phyloP scores from a whole-genome alignment of 2,797 vertebrate genomes.

The Tinamus major region DNA sequence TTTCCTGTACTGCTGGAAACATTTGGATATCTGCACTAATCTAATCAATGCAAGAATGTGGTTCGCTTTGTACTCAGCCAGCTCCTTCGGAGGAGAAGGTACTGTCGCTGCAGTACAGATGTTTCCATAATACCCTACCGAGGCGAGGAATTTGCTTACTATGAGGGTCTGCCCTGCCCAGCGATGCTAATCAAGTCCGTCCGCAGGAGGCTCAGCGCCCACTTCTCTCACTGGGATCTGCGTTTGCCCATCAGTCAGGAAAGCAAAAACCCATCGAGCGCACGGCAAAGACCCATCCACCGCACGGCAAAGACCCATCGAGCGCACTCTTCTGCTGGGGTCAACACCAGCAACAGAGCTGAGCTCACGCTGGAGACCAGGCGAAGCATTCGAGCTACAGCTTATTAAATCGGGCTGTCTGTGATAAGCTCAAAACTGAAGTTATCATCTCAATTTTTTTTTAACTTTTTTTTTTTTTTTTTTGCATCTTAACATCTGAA shows the following conservation, averaged over 20 bases:
- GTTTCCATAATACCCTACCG: slow-evolving; percentile 60
- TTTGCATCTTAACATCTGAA: slow-evolving; percentile 31
- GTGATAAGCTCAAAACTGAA: background rate
- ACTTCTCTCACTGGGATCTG: background rate
- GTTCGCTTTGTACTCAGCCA: slow-evolving; percentile 73
- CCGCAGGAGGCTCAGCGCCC: slow-evolving; percentile 3
- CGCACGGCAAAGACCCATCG: too few species aligned
- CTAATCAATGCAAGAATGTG: slow-evolving; percentile 77
- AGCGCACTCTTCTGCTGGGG: background rate
- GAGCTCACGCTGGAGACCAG: background rate
- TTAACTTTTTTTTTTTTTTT: fast-evolving
- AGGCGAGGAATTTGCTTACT: slow-evolving; percentile 59
- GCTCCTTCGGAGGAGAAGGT: slow-evolving; percentile 65
- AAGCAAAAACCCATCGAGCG: background rate
- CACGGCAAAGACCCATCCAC: too few species aligned
- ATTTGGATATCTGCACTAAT: slow-evolving; percentile 69
- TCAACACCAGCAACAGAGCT: background rate
- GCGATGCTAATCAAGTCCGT: slow-evolving; percentile 33
- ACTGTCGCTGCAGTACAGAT: slow-evolving; percentile 61
- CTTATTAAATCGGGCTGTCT: background rate
- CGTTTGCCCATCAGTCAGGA: background rate
- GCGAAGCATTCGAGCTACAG: background rate
- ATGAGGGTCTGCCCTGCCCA: slow-evolving; percentile 24
- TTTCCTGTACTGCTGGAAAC: slow-evolving; percentile 72
- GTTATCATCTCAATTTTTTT: background rate